Conservation (phyloP, 2,888 invertebrate genomes). For the Drosophila emarginata region DNA sequence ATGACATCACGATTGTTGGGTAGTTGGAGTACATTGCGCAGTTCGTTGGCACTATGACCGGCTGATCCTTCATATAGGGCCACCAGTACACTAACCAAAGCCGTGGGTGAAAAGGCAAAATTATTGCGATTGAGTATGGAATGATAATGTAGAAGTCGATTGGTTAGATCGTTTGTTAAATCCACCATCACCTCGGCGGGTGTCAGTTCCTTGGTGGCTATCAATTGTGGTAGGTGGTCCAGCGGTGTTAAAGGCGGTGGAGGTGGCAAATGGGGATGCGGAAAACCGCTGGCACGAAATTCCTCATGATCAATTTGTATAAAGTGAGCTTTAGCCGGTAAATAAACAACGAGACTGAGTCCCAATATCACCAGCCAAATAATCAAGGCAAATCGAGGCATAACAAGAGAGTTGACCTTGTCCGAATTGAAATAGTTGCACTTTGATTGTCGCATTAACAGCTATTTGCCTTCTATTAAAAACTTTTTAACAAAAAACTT, state of each 20-base stretch:
- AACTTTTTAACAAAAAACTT: slow-evolving; percentile 58
- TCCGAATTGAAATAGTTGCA: slow-evolving; percentile 56
- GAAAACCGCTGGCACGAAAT: slow-evolving; percentile 69
- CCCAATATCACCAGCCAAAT: slow-evolving; percentile 18
- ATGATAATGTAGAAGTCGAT: slow-evolving; percentile 88
- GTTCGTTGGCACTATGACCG: slow-evolving; percentile 88
- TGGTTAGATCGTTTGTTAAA: slow-evolving; percentile 88
- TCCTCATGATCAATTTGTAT: slow-evolving; percentile 78
- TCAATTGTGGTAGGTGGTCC: slow-evolving; percentile 54
- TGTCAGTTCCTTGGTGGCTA: slow-evolving; percentile 77
- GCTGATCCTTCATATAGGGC: slow-evolving; percentile 91
- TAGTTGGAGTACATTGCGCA: slow-evolving; percentile 87
- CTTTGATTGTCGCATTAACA: slow-evolving; percentile 58
- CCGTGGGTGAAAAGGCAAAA: slow-evolving; percentile 93
- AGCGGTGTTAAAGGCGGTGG: slow-evolving; percentile 49
- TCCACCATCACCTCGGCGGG: slow-evolving; percentile 91
- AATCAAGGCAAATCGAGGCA: slow-evolving; percentile 22
- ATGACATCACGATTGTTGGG: slow-evolving; percentile 89
- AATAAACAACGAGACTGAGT: slow-evolving; percentile 10
- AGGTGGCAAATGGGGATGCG: slow-evolving; percentile 61
- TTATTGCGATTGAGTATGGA: slow-evolving; percentile 90
- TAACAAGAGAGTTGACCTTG: slow-evolving; percentile 53
- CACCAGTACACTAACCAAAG: slow-evolving; percentile 90
- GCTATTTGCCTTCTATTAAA: slow-evolving; percentile 36
- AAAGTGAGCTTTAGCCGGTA: slow-evolving; percentile 56